Base-by-base conservation (phyloP, 2,888 invertebrate genomes). In the Drosophila macrothrix region DNA sequence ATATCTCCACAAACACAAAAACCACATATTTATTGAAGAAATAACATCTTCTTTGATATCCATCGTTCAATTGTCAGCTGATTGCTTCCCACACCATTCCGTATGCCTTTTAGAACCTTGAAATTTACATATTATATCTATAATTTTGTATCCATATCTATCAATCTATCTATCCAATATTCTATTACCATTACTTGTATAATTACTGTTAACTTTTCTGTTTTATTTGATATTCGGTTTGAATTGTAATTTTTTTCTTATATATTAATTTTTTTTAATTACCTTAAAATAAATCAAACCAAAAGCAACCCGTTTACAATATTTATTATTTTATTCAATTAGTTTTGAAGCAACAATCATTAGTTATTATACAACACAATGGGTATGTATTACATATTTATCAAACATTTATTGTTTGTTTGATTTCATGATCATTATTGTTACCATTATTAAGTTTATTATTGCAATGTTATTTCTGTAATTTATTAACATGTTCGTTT, bases 1-100 rank as follows among this genome's bases (percentile, higher is more conserved):
- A 72, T 82, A 85, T 84, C 83, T 84, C 78, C 83, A 79, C 92
- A 87, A 88, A 83, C 82, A 88, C 87, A 88, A 90, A 88, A 78
- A 59, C 53, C 67, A 72, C 80, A 80, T 64, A 66, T 53, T 68
- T 59, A 71, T 76, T 68, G 79, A 84, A 76, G 78, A 78, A 71
- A 69, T 60, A 79, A 59, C 73, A 69, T 41, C 78, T 67, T 78
- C 80, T 78, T 72, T 56, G 73, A 73, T 67, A 82, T 90, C 91
- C 91, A 92, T 93, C 93, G 90, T 93, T 93, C 92, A 92, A 92
- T 76, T 93, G 93, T 91, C 86, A 91, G 91, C 91, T 92, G 91
- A 93, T 93, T 93, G 93, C 93, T 93, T 93, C 93, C 93, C 93
- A 93, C 93, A 93, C 93, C 93, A 93, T 93, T 93, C 93, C 93